Conservation (phyloP, 23 tunicate genomes). For the Oikopleura dioica region DNA sequence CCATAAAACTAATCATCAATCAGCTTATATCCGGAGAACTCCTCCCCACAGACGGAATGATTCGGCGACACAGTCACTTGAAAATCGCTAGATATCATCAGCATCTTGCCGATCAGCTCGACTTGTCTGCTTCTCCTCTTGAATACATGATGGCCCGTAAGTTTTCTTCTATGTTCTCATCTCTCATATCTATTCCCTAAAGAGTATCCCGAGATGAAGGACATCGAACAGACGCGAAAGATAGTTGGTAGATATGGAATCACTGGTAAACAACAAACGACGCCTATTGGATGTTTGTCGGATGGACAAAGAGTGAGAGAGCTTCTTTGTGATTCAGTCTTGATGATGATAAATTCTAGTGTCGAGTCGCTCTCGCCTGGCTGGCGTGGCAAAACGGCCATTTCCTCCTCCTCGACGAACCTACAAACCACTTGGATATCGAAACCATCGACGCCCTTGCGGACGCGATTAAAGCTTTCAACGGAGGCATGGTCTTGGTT, state of each 20-base stretch:
- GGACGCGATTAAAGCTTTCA: slow-evolving; percentile 55
- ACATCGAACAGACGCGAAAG: slow-evolving; percentile 34
- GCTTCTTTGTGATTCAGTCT: neutral
- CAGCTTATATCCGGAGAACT: slow-evolving; percentile 17
- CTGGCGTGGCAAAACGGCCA: slow-evolving; percentile 47
- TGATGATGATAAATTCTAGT: slow-evolving; percentile 7
- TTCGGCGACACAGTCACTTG: slow-evolving; percentile 66
- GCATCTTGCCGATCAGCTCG: slow-evolving; percentile 58
- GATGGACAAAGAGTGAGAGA: slow-evolving; percentile 9
- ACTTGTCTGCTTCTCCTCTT: slow-evolving; percentile 37
- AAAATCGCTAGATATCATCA: slow-evolving; percentile 86
- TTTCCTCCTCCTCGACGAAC: slow-evolving; percentile 69
- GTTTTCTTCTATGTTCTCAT: too few species aligned
- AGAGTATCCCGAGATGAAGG: slow-evolving; percentile 56
- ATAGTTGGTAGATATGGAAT: slow-evolving; percentile 64
- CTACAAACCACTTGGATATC: slow-evolving; percentile 73
- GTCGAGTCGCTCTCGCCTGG: slow-evolving; percentile 75
- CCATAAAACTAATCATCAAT: too few species aligned
- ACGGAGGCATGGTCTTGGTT: slow-evolving; percentile 64
- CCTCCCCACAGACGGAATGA: slow-evolving; percentile 58
- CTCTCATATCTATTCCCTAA: too few species aligned
- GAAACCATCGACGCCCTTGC: slow-evolving; percentile 86
- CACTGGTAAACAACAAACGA: slow-evolving; percentile 53
- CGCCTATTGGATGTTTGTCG: neutral
- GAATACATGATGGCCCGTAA: slow-evolving; percentile 59